These are phyloP conservation scores for Simalia tracyae DNA, from an alignment of 2,797 vertebrate species.

Conservation along the genomic window DNA sequence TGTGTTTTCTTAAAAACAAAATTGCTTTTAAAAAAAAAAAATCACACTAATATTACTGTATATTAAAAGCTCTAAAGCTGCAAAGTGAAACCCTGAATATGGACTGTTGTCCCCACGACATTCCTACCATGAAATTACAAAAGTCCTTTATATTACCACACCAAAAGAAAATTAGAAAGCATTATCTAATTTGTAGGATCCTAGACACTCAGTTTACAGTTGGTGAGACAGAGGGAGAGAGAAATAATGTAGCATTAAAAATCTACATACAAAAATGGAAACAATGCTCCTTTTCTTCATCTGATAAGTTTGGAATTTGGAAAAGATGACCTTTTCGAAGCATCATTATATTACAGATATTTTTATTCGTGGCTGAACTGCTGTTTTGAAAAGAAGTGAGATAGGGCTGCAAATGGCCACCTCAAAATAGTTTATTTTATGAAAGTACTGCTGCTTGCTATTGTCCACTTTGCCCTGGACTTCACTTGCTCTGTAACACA, in stretches of 20 bases:
- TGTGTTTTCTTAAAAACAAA: neutral
- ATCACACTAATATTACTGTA: no score
- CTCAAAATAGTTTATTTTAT: constrained; percentile 4
- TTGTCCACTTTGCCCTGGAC: constrained; percentile 16
- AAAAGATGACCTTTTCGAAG: constrained; percentile 22
- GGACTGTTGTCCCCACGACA: no score
- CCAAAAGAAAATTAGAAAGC: neutral
- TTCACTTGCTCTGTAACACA: neutral
- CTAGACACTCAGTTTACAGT: neutral
- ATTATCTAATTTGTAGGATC: neutral
- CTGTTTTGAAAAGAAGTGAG: constrained; percentile 37
- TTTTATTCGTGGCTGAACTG: constrained; percentile 24
- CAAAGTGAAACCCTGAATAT: neutral
- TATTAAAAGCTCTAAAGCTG: neutral
- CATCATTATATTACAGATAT: constrained; percentile 5
- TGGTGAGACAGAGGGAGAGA: neutral
- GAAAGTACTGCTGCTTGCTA: neutral
- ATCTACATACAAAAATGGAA: constrained; percentile 1
- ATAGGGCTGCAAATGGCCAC: constrained; percentile 5
- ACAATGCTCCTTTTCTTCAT: constrained; percentile 28
- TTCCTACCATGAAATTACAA: neutral
- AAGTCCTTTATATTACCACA: neutral
- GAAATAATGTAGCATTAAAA: neutral
- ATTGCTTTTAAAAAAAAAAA: neutral
- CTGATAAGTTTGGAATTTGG: constrained; percentile 3